Percentiles rank a stretch among this genome's conserved stretches.
phyloP scores from a whole-genome alignment of 2,113 vertebrate species.

The Campylomormyrus tamandua region DNA sequence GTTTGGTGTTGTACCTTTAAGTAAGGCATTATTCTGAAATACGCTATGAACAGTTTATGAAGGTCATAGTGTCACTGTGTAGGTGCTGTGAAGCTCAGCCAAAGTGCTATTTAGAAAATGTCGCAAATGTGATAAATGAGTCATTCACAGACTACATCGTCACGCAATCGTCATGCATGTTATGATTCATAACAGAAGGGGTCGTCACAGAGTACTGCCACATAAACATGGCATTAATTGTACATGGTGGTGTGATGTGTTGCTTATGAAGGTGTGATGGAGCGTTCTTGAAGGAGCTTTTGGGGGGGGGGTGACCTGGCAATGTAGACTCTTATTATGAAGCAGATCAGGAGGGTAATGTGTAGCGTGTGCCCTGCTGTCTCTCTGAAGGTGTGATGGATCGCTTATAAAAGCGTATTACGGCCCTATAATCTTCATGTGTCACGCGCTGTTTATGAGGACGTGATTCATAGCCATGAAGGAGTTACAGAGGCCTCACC shows the following conservation, averaged over 20 bases:
- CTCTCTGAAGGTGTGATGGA: background rate
- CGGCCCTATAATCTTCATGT: background rate
- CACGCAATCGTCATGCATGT: background rate
- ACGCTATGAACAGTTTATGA: background rate
- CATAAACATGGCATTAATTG: background rate
- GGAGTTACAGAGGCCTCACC: background rate
- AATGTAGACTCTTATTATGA: background rate
- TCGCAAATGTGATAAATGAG: background rate
- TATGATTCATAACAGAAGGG: background rate
- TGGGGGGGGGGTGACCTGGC: background rate
- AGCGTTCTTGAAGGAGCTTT: background rate
- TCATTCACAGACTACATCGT: background rate
- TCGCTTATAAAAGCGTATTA: background rate
- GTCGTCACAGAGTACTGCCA: background rate
- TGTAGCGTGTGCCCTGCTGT: background rate
- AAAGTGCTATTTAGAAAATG: background rate
- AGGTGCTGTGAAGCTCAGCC: background rate
- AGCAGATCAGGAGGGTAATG: background rate
- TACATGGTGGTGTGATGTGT: background rate
- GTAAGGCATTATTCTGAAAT: background rate
- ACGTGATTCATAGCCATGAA: background rate
- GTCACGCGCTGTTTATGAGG: background rate
- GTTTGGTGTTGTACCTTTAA: background rate
- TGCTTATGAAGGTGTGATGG: background rate
- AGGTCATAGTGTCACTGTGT: background rate